Percentiles rank a stretch among this genome's conserved stretches.
Evolutionary conservation across 2,888 invertebrate species (phyloP).

Genomic region (Poecilus cupreus): DNA sequence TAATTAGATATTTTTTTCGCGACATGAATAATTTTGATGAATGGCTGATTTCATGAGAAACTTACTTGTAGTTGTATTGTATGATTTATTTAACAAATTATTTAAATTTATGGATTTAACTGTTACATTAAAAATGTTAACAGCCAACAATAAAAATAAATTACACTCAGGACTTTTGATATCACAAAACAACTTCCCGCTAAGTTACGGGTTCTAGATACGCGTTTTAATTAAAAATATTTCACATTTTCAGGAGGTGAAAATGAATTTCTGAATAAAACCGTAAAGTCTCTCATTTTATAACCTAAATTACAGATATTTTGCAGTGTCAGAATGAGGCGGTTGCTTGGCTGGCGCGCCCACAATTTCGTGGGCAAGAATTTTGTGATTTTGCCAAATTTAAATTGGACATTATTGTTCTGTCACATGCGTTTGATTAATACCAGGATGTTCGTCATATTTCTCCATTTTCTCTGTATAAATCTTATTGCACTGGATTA

Average conservation of each 20-base stretch:
- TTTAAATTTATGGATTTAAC: not conserved
- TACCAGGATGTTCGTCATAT: conserved; percentile 26
- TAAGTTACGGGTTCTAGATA: too few relatives aligned
- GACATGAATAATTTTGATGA: not conserved
- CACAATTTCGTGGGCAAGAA: conserved; percentile 7
- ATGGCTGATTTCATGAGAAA: not conserved
- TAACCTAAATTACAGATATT: not conserved
- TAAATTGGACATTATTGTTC: conserved; percentile 55
- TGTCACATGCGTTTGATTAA: conserved; percentile 49
- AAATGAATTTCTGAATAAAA: not conserved
- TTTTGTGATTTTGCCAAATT: conserved; percentile 50
- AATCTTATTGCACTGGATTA: not conserved
- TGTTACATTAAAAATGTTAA: not conserved
- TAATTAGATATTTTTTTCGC: not conserved
- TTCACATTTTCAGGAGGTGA: too few relatives aligned
- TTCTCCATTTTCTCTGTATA: conserved; percentile 28
- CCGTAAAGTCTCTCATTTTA: not conserved
- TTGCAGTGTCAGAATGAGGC: not conserved
- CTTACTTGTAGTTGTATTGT: not conserved
- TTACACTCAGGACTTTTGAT: not conserved
- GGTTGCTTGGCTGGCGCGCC: not conserved
- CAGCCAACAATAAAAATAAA: not conserved
- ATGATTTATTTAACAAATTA: not conserved
- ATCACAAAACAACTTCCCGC: too few relatives aligned
- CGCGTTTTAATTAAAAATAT: too few relatives aligned